Evolutionary conservation across 2,888 invertebrate species (phyloP), one percentile per base, ranked within the genome.

Genomic region (Zele albiditarsus): DNA sequence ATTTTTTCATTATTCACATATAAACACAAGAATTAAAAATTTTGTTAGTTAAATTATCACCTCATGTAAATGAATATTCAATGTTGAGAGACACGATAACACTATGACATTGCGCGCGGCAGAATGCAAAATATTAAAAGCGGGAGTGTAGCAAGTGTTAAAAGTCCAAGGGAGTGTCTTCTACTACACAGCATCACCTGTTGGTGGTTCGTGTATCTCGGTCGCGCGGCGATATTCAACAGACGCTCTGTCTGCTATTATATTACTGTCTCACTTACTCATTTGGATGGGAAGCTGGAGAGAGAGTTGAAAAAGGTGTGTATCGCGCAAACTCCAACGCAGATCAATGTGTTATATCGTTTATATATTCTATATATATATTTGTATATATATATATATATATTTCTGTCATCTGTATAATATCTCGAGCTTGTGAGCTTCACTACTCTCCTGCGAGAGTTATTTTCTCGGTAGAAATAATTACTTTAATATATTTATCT

Each of bases 331-430:
- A 79, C 85, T 85, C 84, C 78, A 77, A 77, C 70, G 76, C 84
- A 84, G 85, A 86, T 86, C 86, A 80, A 86, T 86, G 86, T 85
- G 84, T 85, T 85, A 84, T 84, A 84, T 84, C 81, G 84, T 75
- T 38, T 38, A 38, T 38, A 38, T 38, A 38, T 38, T 38, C 2
- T 38, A 38, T 38, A 12, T 8, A 38, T 38, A 38, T 67, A 68
- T 68, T n/a, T 46, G 2, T n/a, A 46, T 42, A 12, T 42, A 10
- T 12, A 2, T 42, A 10, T 42, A 12, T 46, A 16, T 46, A 16
- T 46, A 16, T 53, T 28, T 68, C 23, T 53, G 2, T 57, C 53
- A 57, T 68, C 28, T 31, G 28, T 31, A 38, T 12, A 57, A 68
- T 53, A 68, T n/a, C 27, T 16, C 31, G 46, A 27, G 67, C 23